phyloP scores from a whole-genome alignment of 1,140 invertebrate genomes.

The Mizuhopecten yessoensis region DNA sequence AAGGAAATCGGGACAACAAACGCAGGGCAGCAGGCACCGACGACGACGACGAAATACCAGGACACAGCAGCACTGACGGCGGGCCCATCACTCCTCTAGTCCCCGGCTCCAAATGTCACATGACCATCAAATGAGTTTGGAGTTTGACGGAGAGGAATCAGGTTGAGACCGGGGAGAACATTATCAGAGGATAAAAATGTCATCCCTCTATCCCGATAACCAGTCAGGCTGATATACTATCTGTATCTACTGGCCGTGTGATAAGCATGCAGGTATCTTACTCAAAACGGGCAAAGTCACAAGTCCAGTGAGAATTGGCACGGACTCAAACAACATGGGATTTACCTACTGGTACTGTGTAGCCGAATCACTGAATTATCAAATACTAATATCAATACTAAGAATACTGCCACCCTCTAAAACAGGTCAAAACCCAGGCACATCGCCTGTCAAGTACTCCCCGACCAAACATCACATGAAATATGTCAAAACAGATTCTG shows the following conservation, averaged over 20 bases:
- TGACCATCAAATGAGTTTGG: slow-evolving; percentile 15
- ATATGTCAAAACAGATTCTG: slow-evolving; percentile 28
- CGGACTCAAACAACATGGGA: not conserved
- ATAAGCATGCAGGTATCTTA: slow-evolving; percentile 30
- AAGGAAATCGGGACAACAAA: not conserved
- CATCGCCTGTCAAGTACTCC: not conserved
- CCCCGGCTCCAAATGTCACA: slow-evolving; percentile 23
- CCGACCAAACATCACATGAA: not conserved
- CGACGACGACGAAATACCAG: not conserved
- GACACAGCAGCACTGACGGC: not conserved
- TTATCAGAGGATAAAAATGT: slow-evolving; percentile 39
- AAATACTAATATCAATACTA: not conserved
- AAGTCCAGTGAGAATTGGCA: slow-evolving; percentile 23
- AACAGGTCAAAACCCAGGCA: not conserved
- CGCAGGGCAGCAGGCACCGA: not conserved
- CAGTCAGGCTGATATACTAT: not conserved
- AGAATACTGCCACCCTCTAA: not conserved
- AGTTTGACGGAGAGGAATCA: not conserved
- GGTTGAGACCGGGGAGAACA: not conserved
- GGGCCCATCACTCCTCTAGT: not conserved
- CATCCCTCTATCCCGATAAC: slow-evolving; percentile 21
- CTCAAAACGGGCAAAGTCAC: slow-evolving; percentile 23
- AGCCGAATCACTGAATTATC: not conserved
- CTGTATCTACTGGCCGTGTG: not conserved
- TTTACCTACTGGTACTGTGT: not conserved